A percentile compares a stretch with the other conserved stretches of the same genome.
phyloP scores from a whole-genome alignment of 2,888 invertebrate species.

The Siphonodentalium dalli region DNA sequence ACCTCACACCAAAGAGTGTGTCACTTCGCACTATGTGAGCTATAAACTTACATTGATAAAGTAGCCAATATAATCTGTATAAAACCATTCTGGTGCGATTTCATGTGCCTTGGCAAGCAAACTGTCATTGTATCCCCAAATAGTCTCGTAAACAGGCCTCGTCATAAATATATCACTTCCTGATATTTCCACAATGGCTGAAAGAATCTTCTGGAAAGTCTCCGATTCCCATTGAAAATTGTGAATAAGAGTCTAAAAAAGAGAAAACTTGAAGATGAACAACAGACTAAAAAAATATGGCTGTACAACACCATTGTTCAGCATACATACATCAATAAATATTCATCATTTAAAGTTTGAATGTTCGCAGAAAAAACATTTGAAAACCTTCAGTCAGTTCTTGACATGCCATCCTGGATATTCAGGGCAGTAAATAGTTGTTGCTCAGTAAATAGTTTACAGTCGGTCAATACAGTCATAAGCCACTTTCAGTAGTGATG shows the following conservation, averaged over 20 bases:
- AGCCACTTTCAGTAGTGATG: too few species aligned
- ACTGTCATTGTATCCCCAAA: constrained; percentile 81
- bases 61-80: constrained; percentile 48
- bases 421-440: too few species aligned
- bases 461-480: too few species aligned
- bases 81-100: constrained; percentile 43
- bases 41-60: constrained; percentile 54
- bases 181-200: constrained; percentile 10
- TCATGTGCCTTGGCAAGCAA: constrained; percentile 68
- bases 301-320: too few species aligned
- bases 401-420: too few species aligned
- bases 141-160: constrained; percentile 67
- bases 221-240: constrained; percentile 31
- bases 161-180: constrained; percentile 43
- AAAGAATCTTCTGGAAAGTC: constrained; percentile 25
- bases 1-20: too few species aligned
- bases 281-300: background rate
- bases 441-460: too few species aligned
- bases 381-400: too few species aligned
- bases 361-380: too few species aligned
- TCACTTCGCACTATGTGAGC: too few species aligned
- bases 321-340: too few species aligned
- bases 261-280: background rate
- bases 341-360: too few species aligned
- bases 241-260: constrained; percentile 38